Evolutionary conservation across 1,140 invertebrate genomes (phyloP), one percentile per base, ranked within the genome.

Genomic region (Ceratosolen solmsi): DNA sequence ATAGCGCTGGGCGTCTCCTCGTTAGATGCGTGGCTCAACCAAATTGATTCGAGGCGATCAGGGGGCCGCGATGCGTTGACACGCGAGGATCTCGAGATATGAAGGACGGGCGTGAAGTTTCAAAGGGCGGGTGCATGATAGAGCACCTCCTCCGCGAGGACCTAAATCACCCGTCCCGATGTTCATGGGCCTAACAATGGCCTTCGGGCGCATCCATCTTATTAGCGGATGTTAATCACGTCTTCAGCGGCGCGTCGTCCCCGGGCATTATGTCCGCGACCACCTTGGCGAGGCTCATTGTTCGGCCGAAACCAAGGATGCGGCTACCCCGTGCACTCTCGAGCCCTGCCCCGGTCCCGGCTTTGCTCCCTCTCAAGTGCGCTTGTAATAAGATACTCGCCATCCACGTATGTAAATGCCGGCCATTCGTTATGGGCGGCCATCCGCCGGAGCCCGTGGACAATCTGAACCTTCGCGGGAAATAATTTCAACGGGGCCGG

Each of bases 191-290:
- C 85, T 85, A 90, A 91, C 90, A 92, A 91, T 91, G 87, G 86
- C 86, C 87, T 88, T 90, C 89, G 89, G 82, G 86, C 83, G 84
- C 88, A 90, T 91, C 88, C 88, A 90, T 91, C 90, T 91, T 91
- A 92, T 92, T 91, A 92, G 90, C 89, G 89, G 90, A 92, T 91
- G 90, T 91, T 91, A 91, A 91, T 91, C 90, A 89, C 89, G 90
- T 91, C 91, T 91, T 92, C 90, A 89, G 87, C 89, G 88, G 87
- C 91, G 87, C 89, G 90, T 89, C 63, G 65, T 56, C 38, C 30
- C 84, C 87, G 82, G 82, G 89, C 86, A 90, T 92, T 90, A 89
- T 88, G 87, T 85, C 46, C 81, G 83, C 90, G 91, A 91, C 91
- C 90, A 91, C 91, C 91, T 87, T 84, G 86, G 86, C 86, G 89